Percentiles rank a stretch among this genome's conserved stretches.
These are phyloP conservation scores for Gallinago solitaria DNA, from an alignment of 2,797 vertebrate species.

Conservation along the genomic window DNA sequence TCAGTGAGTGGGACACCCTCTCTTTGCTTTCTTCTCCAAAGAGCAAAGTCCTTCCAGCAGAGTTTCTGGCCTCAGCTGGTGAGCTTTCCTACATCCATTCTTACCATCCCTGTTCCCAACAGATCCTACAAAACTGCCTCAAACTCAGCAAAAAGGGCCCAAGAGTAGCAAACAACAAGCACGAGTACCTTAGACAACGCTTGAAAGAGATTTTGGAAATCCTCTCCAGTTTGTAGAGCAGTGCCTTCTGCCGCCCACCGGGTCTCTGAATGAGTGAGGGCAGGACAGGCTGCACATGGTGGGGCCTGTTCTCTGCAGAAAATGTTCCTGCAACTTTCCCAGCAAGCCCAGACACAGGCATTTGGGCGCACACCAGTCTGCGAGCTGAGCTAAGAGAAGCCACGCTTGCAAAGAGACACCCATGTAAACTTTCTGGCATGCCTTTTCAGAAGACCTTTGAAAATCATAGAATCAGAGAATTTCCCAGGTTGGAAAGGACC, in stretches of 20 bases:
- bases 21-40: background rate
- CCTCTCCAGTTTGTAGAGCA: background rate
- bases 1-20: background rate
- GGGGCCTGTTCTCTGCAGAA: background rate
- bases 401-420: background rate
- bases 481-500: background rate
- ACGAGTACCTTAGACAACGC: background rate
- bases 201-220: background rate
- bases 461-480: background rate
- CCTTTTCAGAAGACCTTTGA: background rate
- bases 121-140: background rate
- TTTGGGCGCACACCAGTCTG: background rate
- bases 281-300: background rate
- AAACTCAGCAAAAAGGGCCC: background rate
- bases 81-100: background rate
- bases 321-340: background rate
- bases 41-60: background rate
- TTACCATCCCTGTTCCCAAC: background rate
- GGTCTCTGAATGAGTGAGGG: background rate
- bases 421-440: background rate
- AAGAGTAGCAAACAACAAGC: background rate
- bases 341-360: background rate
- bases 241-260: background rate
- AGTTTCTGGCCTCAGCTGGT: background rate
- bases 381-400: background rate